Conservation (phyloP, 2,113 vertebrate species). For the Gasterosteus nipponicus region DNA sequence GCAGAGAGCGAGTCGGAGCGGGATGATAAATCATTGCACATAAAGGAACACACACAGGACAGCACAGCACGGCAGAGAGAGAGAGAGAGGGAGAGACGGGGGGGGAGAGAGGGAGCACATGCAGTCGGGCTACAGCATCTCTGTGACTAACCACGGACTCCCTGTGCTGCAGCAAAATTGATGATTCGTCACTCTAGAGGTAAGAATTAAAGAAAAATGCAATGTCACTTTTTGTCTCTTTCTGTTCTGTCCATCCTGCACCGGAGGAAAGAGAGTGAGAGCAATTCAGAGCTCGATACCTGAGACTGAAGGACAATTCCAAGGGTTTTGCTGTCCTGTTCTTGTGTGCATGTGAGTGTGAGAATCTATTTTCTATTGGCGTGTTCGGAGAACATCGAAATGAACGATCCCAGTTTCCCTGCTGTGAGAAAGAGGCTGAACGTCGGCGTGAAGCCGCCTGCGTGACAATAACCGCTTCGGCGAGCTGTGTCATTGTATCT, state of each 20-base stretch:
- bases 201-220: slow-evolving; percentile 36
- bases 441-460: background rate
- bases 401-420: slow-evolving; percentile 14
- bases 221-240: slow-evolving; percentile 9
- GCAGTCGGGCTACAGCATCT: slow-evolving; percentile 35
- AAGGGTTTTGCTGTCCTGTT: background rate
- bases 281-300: slow-evolving; percentile 1
- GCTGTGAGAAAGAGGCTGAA: slow-evolving; percentile 4
- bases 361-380: background rate
- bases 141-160: slow-evolving; percentile 35
- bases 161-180: slow-evolving; percentile 49
- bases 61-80: slow-evolving; percentile 31
- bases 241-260: slow-evolving; percentile 5
- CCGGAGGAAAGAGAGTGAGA: background rate
- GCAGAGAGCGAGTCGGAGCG: slow-evolving; percentile 38
- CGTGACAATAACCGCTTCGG: slow-evolving; percentile 42
- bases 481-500: slow-evolving; percentile 67
- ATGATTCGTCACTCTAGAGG: slow-evolving; percentile 39
- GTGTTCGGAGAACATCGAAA: background rate
- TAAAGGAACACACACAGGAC: slow-evolving; percentile 49
- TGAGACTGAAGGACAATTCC: slow-evolving; percentile 18
- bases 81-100: slow-evolving; percentile 1
- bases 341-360: slow-evolving; percentile 14
- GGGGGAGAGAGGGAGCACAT: slow-evolving; percentile 19
- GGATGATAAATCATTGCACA: slow-evolving; percentile 49